phyloP scores from a whole-genome alignment of 2,797 vertebrate species.

The Nasua narica region DNA sequence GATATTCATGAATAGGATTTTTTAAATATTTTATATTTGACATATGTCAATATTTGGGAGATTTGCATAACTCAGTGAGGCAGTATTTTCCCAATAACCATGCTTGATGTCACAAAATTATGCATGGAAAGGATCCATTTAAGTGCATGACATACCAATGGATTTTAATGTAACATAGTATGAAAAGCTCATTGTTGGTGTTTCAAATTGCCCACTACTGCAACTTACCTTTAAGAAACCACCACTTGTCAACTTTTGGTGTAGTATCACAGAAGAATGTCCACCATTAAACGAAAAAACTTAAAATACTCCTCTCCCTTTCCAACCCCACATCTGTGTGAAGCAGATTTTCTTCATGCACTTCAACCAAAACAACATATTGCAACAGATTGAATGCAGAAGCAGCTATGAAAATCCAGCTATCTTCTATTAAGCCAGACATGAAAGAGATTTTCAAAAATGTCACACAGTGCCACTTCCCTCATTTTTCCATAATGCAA shows the following conservation, averaged over 20 bases:
- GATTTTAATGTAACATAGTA: not conserved
- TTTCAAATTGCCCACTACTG: not conserved
- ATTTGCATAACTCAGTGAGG: not conserved
- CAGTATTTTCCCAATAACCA: not conserved
- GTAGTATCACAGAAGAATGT: not conserved
- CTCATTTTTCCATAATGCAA: not conserved
- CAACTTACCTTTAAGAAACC: slow-evolving; percentile 11
- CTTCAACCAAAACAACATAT: not conserved
- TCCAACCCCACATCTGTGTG: not conserved
- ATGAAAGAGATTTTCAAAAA: not conserved
- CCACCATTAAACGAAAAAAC: not conserved
- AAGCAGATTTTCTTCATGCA: not conserved
- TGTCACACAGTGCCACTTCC: not conserved
- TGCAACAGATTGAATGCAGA: not conserved
- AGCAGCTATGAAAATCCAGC: not conserved
- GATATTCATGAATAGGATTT: not conserved
- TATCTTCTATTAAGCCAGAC: not conserved
- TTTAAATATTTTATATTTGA: not conserved
- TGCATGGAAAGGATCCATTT: not conserved
- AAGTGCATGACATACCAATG: not conserved
- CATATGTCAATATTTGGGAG: not conserved
- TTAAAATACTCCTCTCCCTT: not conserved
- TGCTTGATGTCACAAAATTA: not conserved
- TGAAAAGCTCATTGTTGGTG: not conserved
- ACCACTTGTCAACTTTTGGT: not conserved